These are phyloP conservation scores for Bovichtus variegatus DNA, from an alignment of 2,797 vertebrate species.

Conservation along the genomic window DNA sequence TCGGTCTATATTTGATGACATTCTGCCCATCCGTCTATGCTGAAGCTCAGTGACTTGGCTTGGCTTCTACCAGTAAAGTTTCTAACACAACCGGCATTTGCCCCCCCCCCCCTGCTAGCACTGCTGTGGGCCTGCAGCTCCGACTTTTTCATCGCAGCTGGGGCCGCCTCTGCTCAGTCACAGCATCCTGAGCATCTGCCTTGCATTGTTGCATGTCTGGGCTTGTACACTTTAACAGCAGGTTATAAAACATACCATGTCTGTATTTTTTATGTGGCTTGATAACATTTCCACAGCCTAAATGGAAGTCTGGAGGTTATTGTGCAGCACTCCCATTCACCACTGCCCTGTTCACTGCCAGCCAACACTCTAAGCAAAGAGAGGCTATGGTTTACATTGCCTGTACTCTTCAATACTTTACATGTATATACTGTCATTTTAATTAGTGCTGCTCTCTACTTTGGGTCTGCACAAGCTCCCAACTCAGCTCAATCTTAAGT, in stretches of 20 bases:
- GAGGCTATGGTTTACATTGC: neutral
- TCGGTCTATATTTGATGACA: neutral
- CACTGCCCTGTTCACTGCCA: neutral
- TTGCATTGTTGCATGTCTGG: conserved; percentile 6
- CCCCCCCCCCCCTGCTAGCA: neutral
- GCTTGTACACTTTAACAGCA: conserved; percentile 11
- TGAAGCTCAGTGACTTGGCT: neutral
- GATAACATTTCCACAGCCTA: conserved; percentile 10
- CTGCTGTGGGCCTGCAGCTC: neutral
- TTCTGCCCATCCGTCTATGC: neutral
- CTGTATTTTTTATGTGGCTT: neutral
- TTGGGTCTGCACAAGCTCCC: conserved; percentile 30
- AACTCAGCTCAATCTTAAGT: conserved; percentile 26
- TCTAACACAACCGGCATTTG: neutral
- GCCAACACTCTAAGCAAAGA: neutral
- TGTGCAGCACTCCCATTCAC: neutral
- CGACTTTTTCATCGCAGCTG: neutral
- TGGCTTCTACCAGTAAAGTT: neutral
- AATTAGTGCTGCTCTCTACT: conserved; percentile 12
- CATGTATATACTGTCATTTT: conserved; percentile 10
- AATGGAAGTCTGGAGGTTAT: conserved; percentile 3
- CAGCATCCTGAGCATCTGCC: neutral
- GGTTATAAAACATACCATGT: conserved; percentile 12
- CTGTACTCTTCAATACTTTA: neutral
- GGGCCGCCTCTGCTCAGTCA: neutral